Percentiles rank a stretch among this genome's conserved stretches.
phyloP scores from a whole-genome alignment of 1,140 invertebrate species.

The Drosophila melanica region DNA sequence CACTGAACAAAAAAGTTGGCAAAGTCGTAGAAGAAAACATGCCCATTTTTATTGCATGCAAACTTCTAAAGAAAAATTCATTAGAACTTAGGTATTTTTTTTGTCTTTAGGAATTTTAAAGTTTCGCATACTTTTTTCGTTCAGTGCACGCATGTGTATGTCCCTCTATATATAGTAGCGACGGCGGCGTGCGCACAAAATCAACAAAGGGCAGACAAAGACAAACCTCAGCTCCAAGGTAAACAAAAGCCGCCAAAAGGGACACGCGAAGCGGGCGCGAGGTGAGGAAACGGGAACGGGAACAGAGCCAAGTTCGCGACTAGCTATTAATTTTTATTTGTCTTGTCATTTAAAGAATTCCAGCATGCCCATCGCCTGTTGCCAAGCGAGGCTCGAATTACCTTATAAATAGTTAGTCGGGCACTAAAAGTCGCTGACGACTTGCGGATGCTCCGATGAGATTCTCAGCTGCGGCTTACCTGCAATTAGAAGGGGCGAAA shows the following conservation, averaged over 20 bases:
- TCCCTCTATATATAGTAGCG: conserved; percentile 9
- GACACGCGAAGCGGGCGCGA: conserved; percentile 23
- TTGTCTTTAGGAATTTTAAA: neutral
- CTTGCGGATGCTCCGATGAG: conserved; percentile 32
- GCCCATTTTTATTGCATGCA: neutral
- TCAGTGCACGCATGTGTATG: conserved; percentile 35
- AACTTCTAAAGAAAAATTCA: neutral
- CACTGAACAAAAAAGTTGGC: conserved; percentile 15
- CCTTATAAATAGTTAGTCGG: conserved; percentile 72
- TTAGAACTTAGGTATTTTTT: neutral
- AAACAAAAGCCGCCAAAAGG: conserved; percentile 76
- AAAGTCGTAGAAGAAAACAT: neutral
- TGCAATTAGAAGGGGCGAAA: conserved; percentile 21
- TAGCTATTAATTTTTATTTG: conserved; percentile 79
- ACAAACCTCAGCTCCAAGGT: conserved; percentile 65
- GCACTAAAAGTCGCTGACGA: conserved; percentile 60
- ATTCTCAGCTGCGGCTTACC: conserved; percentile 42
- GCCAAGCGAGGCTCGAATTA: conserved; percentile 67
- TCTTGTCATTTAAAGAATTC: conserved; percentile 72
- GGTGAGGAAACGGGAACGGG: neutral
- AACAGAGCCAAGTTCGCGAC: conserved; percentile 23
- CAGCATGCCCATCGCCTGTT: conserved; percentile 46
- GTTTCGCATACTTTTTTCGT: neutral
- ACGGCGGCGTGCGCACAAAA: conserved; percentile 64
- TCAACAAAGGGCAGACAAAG: conserved; percentile 60